Base-by-base conservation (phyloP, 1,140 invertebrate species). In the Trichonephila clavipes region DNA sequence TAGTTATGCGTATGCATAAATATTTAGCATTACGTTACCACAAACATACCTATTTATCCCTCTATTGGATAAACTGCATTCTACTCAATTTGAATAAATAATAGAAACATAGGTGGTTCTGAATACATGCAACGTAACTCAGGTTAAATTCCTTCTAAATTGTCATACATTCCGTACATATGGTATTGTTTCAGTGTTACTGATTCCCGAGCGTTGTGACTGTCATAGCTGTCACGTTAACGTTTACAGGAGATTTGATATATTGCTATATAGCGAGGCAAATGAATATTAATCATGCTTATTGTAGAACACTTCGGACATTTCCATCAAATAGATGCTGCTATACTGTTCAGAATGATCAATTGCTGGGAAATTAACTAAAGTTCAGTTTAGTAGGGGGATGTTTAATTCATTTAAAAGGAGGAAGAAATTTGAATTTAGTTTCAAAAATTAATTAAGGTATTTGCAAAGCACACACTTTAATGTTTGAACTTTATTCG, bases 221-320 rank as follows among this genome's bases (percentile, higher is more conserved):
- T 77, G 72, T 77, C 72, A 77, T 77, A 40, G 34, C 24, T 77
- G 72, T 77, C 72, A 77, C 72, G 16, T 28, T 40, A 34, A 34
- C 28, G 28, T 28, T 77, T 77, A 77, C 24, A 77, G 18, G 34
- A 40, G 72, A 77, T 77, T 77, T 77, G 72, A 77, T 77, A 77
- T 18, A 77, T 18, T 28, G 72, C 24, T 77, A 28, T 77, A 18
- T 18, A 18, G 72, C 28, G 24, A 77, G 28, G 28, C 28, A 77
- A 77, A 77, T 77, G 72, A 77, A 77, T 77, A 77, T 77, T 40
- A 77, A 77, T 77, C 72, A 77, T 77, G 72, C 72, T 77, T 40
- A 77, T 77, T 77, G 72, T 16, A 77, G 72, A 77, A 77, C 72
- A 77, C 34, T 77, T 77, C 28, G 72, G 72, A 77, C 72, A 77